Conservation (phyloP, 1,140 invertebrate species). For the Pemphigus obesinymphae region DNA sequence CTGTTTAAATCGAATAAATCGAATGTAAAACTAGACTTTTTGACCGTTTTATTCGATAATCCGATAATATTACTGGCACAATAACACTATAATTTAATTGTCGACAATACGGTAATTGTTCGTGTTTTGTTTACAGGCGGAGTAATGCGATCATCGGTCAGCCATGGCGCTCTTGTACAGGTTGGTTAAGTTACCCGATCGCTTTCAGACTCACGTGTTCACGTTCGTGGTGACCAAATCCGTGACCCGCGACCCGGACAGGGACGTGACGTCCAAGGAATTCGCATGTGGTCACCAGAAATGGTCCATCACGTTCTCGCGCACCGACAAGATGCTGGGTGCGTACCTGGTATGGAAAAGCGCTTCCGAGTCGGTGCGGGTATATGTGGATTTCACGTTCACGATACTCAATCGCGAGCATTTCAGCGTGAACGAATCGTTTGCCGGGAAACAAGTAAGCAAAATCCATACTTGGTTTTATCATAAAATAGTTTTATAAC, state of each 20-base stretch:
- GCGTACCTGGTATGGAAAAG: constrained; percentile 76
- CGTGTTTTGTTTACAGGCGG: not conserved
- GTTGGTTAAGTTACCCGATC: constrained; percentile 77
- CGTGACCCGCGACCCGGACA: constrained; percentile 71
- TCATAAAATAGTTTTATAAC: too few relatives aligned
- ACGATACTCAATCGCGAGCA: constrained; percentile 79
- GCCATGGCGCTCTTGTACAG: constrained; percentile 79
- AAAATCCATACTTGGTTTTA: too few relatives aligned
- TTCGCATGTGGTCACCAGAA: constrained; percentile 78
- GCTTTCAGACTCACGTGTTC: constrained; percentile 78
- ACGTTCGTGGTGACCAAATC: constrained; percentile 76
- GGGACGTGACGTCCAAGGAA: constrained; percentile 78
- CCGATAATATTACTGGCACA: too few relatives aligned
- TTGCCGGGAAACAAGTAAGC: constrained; percentile 66
- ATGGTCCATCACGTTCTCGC: constrained; percentile 81
- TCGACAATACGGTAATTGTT: not conserved
- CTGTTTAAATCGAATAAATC: too few relatives aligned
- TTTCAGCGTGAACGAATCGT: constrained; percentile 78
- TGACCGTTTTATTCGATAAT: too few relatives aligned
- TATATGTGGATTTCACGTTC: constrained; percentile 79
- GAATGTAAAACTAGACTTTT: too few relatives aligned
- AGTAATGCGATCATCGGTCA: constrained; percentile 30
- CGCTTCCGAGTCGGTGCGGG: constrained; percentile 67
- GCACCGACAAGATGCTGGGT: constrained; percentile 73
- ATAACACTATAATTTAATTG: too few relatives aligned